Evolutionary conservation across 1,140 invertebrate genomes (phyloP), one percentile per base, ranked within the genome.

Genomic region (Magallana gigas): DNA sequence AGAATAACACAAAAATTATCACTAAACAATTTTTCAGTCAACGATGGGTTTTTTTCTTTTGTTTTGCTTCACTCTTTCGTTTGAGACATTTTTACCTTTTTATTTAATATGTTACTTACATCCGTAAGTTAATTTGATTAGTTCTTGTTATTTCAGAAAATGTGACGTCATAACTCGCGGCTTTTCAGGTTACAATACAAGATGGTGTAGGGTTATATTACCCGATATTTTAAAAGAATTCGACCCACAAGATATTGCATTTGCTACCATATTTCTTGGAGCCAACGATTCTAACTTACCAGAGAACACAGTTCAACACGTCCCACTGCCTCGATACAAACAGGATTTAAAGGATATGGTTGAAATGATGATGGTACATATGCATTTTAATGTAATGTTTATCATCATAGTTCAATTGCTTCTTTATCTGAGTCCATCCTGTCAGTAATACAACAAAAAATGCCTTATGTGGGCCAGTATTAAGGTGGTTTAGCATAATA

Each of bases 131-230:
- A 48, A 48, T 23, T 14, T 23, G 57, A 82, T 12, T 57, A 58
- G 60, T 58, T 68, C 86, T 68, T 62, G 82, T 86, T 11, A 23
- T 87, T 89, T 11, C 85, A 95, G 95, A 89, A 92, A 93, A 86
- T 95, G 94, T 93, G 95, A 95, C 92, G 93, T 95, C 0, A 90
- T 95, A 6, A 92, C 91, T 62, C 88, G 95, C 29, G 95, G 95
- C 14, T 95, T 95, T 90, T 95, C 94, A 62, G 95, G 95, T 0
- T 95, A 95, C 88, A 95, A 94, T 85, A 91, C 91, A 11, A 90
- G 93, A 23, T 94, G 91, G 89, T 93, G 93, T 85, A 92, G 92
- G 29, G 85, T 93, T 12, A 92, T 95, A 29, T 87, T 95, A 29
- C 93, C 94, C 36, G 87, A 92, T 62, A 60, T 95, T 4, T 88